Base-by-base conservation (phyloP, 2,113 vertebrate genomes). In the Pao palembangensis region DNA sequence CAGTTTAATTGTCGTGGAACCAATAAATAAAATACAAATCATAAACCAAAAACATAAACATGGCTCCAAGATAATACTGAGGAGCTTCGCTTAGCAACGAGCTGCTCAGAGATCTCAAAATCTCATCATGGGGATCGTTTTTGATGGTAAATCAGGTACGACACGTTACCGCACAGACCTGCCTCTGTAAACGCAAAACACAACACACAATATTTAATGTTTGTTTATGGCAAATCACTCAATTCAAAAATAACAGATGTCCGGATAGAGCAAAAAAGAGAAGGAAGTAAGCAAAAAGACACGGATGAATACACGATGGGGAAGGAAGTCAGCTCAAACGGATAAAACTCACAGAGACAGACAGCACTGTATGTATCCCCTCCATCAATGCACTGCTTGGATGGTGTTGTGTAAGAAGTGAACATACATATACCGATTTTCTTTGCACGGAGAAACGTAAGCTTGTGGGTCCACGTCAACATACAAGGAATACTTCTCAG, bases 321-420 rank as follows among this genome's bases (percentile, higher is more conserved):
- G 67, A 84, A 79, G 85, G 76, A 87, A 82, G 74, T 15, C n/a
- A 73, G 74, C 77, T 77, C 60, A 71, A 51, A 34, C 57, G 73
- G 80, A 82, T 79, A 79, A 83, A 79, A 80, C 59, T 67, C 78
- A 67, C 70, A 65, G n/a, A 66, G 55, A 63, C 20, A 60, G 48
- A 38, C 55, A 69, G 68, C 6, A 5, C 20, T 85, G 77, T 84
- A 80, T 82, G 80, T 84, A 80, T 76, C 74, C 79, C 71, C 62
- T 77, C 67, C 4, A 34, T 80, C 76, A 58, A 68, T 62, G n/a
- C 52, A 66, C 67, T 55, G 71, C 78, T 67, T 69, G 55, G 75
- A 74, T 61, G 67, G 58, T 34, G 69, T 89, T 88, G 88, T 81
- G 80, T 68, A 88, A 89, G 72, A 81, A 76, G 62, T 20, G 65